Evolutionary conservation across 2,113 vertebrate genomes (phyloP).

Genomic region (Barnardius zonarius): DNA sequence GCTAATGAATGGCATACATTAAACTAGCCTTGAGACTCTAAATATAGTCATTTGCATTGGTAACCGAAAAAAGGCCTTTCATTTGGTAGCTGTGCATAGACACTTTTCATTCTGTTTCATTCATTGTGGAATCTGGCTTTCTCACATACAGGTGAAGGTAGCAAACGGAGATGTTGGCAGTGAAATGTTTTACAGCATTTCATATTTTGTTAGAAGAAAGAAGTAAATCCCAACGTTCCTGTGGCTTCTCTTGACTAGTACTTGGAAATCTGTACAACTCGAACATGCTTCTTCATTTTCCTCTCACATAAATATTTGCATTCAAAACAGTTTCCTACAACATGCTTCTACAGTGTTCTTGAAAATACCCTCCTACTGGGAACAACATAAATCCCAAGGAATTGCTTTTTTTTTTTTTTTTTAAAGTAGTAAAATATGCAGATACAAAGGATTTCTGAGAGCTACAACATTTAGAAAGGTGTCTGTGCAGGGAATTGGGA

Average conservation of each 20-base stretch:
- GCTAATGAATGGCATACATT: background rate
- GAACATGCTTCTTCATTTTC: background rate
- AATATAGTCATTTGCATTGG: background rate
- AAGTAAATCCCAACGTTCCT: background rate
- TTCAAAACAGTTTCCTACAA: background rate
- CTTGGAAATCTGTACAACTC: background rate
- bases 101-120: background rate
- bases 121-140: background rate
- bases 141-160: background rate
- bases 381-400: background rate
- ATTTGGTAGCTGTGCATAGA: background rate
- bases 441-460: background rate
- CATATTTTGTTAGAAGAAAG: background rate
- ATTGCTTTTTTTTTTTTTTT: fast-evolving
- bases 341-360: background rate
- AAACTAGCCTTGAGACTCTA: background rate
- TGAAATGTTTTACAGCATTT: background rate
- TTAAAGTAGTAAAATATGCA: background rate
- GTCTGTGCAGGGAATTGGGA: background rate
- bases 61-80: background rate
- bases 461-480: background rate
- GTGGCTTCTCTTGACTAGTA: background rate
- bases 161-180: background rate
- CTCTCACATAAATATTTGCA: background rate
- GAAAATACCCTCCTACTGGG: background rate